Evolutionary conservation across 2,797 vertebrate genomes (phyloP), one percentile per base, ranked within the genome.

Genomic region (Synaphobranchus kaupii): DNA sequence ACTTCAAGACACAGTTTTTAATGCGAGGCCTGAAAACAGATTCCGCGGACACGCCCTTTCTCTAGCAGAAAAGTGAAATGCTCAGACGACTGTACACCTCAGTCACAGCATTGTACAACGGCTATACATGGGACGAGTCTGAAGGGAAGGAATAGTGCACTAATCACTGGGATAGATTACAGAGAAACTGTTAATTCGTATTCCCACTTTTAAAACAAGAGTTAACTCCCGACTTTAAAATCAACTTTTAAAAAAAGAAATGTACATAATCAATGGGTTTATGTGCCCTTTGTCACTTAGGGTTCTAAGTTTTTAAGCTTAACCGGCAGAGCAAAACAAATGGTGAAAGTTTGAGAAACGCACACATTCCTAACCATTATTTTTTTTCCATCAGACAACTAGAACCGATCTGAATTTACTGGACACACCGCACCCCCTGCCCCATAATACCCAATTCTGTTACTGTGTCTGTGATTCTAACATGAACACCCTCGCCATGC

Each of bases 1-100:
- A 39, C 39, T 39, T 66, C 60, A n/a, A 20, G 58, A 88, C 48
- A 47, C 85, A 92, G 47, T 56, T 85, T 90, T 85, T 90, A 90
- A 92, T 89, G 88, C 4, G 31, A 82, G 12, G 63, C 22, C 52
- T 44, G 78, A 85, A 25, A 63, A 85, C 58, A 48, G 17, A 22
- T 39, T 12, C 17, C 8, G 10, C 8, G 5, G 58, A 80, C 0
- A 87, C 87, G 87, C 90, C 81, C 89, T 87, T 80, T 50, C 47
- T 84, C 48, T 15, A 0, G 13, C 87, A 52, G 22, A 20, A 63
- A 84, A 44, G 20, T 34, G 3, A 9, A 1, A 50, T 15, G n/a
- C 0, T 15, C 80, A 0, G 22, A 1, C 34, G 44, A n/a, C 47
- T 12, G 17, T 25, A 48, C 44, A 22, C 78, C 5, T 84, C 82